Evolutionary conservation across 2,797 vertebrate genomes (phyloP).

Genomic region (Cottoperca gobio): DNA sequence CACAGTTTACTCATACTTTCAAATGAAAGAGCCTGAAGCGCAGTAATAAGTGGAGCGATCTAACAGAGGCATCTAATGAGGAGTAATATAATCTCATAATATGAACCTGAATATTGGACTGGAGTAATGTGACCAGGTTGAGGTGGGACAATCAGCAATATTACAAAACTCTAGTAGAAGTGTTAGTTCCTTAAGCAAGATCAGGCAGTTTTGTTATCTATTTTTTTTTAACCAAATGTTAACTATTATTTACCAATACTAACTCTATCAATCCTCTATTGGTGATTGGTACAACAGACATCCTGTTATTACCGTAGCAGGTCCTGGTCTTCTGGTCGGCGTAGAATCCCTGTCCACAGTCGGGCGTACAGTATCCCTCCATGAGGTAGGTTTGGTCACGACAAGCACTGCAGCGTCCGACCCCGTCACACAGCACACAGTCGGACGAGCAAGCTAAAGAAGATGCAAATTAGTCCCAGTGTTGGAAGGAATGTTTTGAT

Average conservation of each 20-base stretch:
- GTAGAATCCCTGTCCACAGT: slow-evolving; percentile 88
- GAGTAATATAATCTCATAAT: not conserved
- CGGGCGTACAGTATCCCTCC: slow-evolving; percentile 85
- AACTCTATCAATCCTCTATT: not conserved
- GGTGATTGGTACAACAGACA: not conserved
- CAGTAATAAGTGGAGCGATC: not conserved
- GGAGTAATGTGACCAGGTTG: not conserved
- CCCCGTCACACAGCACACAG: slow-evolving; percentile 87
- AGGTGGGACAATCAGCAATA: too few species aligned
- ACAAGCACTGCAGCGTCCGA: slow-evolving; percentile 85
- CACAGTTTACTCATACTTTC: not conserved
- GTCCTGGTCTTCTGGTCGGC: slow-evolving; percentile 77
- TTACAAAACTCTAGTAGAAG: too few species aligned
- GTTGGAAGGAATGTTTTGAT: not conserved
- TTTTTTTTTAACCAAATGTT: not conserved
- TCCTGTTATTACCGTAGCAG: slow-evolving; percentile 85
- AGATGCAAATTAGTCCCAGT: not conserved
- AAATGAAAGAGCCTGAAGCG: not conserved
- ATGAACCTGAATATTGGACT: not conserved
- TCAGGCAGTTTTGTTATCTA: not conserved
- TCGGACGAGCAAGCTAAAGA: slow-evolving; percentile 88
- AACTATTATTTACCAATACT: not conserved
- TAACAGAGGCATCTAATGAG: not conserved
- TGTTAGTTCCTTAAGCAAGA: not conserved
- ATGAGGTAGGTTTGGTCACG: slow-evolving; percentile 83